Base-by-base conservation (phyloP, 37 sponge, comb jelly and placozoan species). In the Oopsacas minuta region DNA sequence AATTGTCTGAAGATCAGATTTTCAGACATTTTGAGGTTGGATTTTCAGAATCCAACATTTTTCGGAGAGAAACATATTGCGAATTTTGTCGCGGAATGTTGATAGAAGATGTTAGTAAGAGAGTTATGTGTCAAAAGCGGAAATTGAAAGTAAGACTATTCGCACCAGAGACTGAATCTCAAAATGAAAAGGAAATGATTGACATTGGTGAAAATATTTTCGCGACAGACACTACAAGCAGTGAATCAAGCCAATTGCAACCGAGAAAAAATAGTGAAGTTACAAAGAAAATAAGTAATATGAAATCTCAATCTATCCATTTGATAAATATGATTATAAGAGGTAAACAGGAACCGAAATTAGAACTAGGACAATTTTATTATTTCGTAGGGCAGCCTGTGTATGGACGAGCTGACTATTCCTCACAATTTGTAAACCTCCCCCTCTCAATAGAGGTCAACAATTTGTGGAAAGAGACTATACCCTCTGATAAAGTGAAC, bases 361-460 rank as follows among this genome's bases (percentile, higher is more conserved):
- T 61, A 20, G 75, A 61, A 61, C 7, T 61, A 10, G 75, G 75
- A 20, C 75, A 61, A 3, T 32, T 3, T 12, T 61, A 61, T n/a
- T 7, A 61, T 61, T 61, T 61, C 22, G 20, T 61, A 34, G 75
- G 75, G 3, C 75, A 61, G 28, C 75, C 75, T 3, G 75, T 61
- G 30, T 61, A 61, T n/a, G 75, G 75, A 61, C 75, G 75, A 61
- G 75, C 30, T 61, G 75, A 61, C 22, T 61, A 61, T 61, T 10
- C 75, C 5, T 61, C 75, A 32, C 75, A 61, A 61, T 61, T 25
- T n/a, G 75, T 61, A 7, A 20, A 25, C 28, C 75, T 61, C 20
- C 75, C 75, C 5, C 75, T 61, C 75, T 61, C 75, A 61, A 61
- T 61, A 25, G 75, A 61, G 28, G 75, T 61, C 7, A 25, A 25